Evolutionary conservation across 1,140 invertebrate genomes (phyloP).

Genomic region (Meloidogyne hapla): DNA sequence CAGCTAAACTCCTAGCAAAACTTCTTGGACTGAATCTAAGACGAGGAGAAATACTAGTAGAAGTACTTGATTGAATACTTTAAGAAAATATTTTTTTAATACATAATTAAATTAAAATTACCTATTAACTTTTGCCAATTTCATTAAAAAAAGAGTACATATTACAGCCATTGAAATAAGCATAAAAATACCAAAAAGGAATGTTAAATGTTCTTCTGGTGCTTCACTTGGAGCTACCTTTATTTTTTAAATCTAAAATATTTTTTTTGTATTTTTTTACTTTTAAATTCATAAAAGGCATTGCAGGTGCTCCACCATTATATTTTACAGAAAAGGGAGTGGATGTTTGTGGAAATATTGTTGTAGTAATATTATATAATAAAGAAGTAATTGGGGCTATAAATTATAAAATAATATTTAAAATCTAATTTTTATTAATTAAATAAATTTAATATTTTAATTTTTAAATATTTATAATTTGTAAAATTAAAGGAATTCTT

Average conservation of each 20-base stretch:
- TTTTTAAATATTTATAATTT: no score
- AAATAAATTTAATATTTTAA: no score
- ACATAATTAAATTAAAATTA: not conserved
- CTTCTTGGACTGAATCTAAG: not conserved
- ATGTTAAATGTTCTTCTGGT: constrained; percentile 14
- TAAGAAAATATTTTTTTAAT: not conserved
- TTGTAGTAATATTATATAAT: not conserved
- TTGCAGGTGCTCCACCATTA: not conserved
- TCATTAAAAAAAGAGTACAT: constrained; percentile 26
- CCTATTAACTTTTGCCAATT: constrained; percentile 12
- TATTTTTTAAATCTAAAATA: not conserved
- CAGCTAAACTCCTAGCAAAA: constrained; percentile 9
- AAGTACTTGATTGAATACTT: not conserved
- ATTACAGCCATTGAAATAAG: constrained; percentile 27
- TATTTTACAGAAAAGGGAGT: not conserved
- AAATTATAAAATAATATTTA: no score
- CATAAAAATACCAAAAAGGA: constrained; percentile 29
- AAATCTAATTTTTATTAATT: no score
- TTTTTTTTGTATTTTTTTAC: not conserved
- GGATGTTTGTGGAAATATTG: not conserved
- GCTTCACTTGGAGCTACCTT: not conserved
- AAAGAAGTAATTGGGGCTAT: not conserved
- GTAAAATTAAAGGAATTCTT: no score
- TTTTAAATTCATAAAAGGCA: not conserved
- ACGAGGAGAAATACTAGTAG: not conserved